Evolutionary conservation across 2,888 invertebrate genomes (phyloP), one percentile per base, ranked within the genome.

Genomic region (Shargacucullia verbasci): DNA sequence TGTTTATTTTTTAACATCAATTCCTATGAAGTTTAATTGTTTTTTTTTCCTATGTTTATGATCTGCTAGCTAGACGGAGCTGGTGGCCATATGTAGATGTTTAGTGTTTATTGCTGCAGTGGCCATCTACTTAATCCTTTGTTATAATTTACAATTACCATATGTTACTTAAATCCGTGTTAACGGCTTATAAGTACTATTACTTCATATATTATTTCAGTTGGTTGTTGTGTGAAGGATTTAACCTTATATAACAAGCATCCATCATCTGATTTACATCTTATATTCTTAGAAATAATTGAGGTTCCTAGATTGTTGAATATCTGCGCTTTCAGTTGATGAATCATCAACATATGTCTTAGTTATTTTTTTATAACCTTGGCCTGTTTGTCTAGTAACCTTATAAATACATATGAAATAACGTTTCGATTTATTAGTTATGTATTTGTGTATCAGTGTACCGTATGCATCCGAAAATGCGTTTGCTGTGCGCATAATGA

Each of bases 131-230:
- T 59, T 62, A 59, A 61, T 49, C 12, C 52, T 70, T 65, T 67
- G 59, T 70, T 65, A 54, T 55, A 73, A 73, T 78, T 75, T 70
- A 75, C 55, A 48, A 54, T 13, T 27, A 70, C 50, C 78, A 77
- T 40, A 60, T 75, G 75, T 35, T 33, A 7, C n/a, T 40, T 59
- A 57, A 82, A 82, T 82, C 80, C 63, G 55, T 73, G 76, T 73
- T 77, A 70, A 75, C 37, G 44, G 54, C 40, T 69, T 56, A 49
- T 15, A 20, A 54, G 31, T 53, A 39, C 33, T 33, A 40, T 55
- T 75, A 31, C 55, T 31, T 52, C 48, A 59, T 61, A 41, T 53
- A 47, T 61, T 50, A 47, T 49, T 31, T 47, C 48, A 43, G 44
- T 34, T 27, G 9, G 7, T 33, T 57, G 31, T 31, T 38, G 8